phyloP scores from a whole-genome alignment of 1,140 invertebrate genomes.

The Halictus rubicundus region DNA sequence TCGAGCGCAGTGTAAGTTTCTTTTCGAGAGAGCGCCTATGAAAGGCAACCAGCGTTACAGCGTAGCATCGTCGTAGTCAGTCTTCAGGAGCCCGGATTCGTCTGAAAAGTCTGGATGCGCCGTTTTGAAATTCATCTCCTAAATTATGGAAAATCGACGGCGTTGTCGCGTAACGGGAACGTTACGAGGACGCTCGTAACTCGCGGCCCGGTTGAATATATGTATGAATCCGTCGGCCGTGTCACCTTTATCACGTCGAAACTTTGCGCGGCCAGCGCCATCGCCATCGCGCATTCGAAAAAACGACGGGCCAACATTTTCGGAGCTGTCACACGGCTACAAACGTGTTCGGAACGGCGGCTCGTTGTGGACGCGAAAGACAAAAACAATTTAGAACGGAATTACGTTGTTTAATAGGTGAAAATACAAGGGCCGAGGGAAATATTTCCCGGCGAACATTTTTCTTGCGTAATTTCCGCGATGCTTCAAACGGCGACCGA shows the following conservation, averaged over 20 bases:
- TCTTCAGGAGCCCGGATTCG: too few species aligned
- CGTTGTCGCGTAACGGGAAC: slow-evolving; percentile 7
- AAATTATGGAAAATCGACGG: slow-evolving; percentile 1
- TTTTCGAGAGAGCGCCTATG: too few species aligned
- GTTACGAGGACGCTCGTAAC: neutral
- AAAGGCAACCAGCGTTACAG: too few species aligned
- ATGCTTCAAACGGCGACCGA: neutral
- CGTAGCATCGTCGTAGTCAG: too few species aligned
- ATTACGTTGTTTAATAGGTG: neutral
- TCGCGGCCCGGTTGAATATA: slow-evolving; percentile 1
- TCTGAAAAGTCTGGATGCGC: neutral
- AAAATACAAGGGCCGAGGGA: neutral
- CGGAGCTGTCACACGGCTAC: neutral
- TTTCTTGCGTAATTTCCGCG: neutral
- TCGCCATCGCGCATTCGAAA: too few species aligned
- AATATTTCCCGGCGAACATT: neutral
- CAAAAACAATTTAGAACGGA: neutral
- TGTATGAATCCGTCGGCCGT: neutral
- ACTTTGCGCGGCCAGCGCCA: neutral
- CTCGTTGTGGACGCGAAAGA: too few species aligned
- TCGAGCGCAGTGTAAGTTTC: too few species aligned
- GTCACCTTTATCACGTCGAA: slow-evolving; percentile 34
- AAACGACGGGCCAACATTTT: neutral
- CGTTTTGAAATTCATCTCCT: slow-evolving; percentile 18
- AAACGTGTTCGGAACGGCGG: neutral